Evolutionary conservation across 2,797 vertebrate genomes (phyloP).

Genomic region (Pseudochirops corinnae): DNA sequence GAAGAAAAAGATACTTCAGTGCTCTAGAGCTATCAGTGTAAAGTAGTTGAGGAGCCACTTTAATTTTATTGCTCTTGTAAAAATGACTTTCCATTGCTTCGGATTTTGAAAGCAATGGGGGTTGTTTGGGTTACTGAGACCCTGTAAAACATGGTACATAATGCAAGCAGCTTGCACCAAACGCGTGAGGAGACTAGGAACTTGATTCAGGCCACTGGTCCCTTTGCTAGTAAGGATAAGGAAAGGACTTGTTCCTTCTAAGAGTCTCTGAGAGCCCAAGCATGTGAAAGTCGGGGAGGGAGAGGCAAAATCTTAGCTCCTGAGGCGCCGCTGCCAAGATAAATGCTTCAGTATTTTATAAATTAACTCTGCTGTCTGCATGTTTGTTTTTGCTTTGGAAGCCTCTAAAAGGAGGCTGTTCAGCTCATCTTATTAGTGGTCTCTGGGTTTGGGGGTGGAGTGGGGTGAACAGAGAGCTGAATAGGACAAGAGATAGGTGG

Average conservation of each 20-base stretch:
- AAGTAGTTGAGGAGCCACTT: slow-evolving; percentile 58
- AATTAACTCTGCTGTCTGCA: slow-evolving; percentile 83
- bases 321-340: slow-evolving; percentile 81
- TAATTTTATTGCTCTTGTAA: slow-evolving; percentile 61
- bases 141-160: slow-evolving; percentile 65
- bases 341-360: slow-evolving; percentile 85
- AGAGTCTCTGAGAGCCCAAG: slow-evolving; percentile 22
- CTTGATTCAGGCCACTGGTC: not conserved
- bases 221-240: slow-evolving; percentile 31
- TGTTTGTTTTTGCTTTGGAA: slow-evolving; percentile 85
- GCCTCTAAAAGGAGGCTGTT: slow-evolving; percentile 84
- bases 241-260: slow-evolving; percentile 28
- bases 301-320: slow-evolving; percentile 78
- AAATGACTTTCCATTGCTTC: slow-evolving; percentile 63
- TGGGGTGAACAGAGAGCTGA: slow-evolving; percentile 36
- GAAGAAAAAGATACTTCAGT: slow-evolving; percentile 65
- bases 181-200: slow-evolving; percentile 44
- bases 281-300: slow-evolving; percentile 53
- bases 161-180: slow-evolving; percentile 50
- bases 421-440: slow-evolving; percentile 79
- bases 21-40: slow-evolving; percentile 35
- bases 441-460: slow-evolving; percentile 71
- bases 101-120: slow-evolving; percentile 56
- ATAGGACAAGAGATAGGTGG: slow-evolving; percentile 54
- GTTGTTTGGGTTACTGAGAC: slow-evolving; percentile 62